Evolutionary conservation across 35 echinoderm and acorn worm genomes (phyloP).

Genomic region (Patiria miniata): DNA sequence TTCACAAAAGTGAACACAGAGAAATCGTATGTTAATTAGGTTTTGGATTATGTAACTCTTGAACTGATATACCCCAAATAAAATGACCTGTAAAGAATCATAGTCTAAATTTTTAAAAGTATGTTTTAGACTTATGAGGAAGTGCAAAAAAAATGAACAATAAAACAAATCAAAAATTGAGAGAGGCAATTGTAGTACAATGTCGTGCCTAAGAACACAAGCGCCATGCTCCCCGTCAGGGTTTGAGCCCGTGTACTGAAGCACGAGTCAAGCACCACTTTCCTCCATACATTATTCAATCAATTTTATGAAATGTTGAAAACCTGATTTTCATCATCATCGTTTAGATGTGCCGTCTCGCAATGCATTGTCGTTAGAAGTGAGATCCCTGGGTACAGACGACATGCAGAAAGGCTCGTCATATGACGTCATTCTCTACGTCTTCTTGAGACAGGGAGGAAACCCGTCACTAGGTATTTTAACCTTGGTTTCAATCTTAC

Average conservation of each 20-base stretch:
- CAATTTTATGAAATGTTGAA: too few relatives aligned
- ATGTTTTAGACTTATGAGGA: background rate
- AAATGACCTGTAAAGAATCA: background rate
- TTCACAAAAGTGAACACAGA: too few relatives aligned
- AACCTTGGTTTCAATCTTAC: background rate
- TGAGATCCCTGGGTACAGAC: background rate
- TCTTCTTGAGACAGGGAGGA: constrained; percentile 1
- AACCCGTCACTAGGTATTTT: constrained; percentile 4
- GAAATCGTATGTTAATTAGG: too few relatives aligned
- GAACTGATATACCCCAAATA: too few relatives aligned
- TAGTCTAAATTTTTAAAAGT: background rate
- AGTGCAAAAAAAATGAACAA: background rate
- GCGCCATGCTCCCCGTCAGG: too few relatives aligned
- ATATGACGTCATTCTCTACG: constrained; percentile 3
- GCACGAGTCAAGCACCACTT: too few relatives aligned
- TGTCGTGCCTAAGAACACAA: too few relatives aligned
- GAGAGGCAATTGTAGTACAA: too few relatives aligned
- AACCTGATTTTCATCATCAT: background rate
- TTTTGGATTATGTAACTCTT: too few relatives aligned
- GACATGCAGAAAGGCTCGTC: constrained; percentile 13
- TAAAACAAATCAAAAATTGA: background rate
- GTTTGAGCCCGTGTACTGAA: too few relatives aligned
- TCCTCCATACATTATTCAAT: too few relatives aligned
- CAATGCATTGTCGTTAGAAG: background rate
- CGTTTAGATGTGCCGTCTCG: background rate